Base-by-base conservation (phyloP, 2,888 invertebrate species). In the Prostheceraeus crozeri region DNA sequence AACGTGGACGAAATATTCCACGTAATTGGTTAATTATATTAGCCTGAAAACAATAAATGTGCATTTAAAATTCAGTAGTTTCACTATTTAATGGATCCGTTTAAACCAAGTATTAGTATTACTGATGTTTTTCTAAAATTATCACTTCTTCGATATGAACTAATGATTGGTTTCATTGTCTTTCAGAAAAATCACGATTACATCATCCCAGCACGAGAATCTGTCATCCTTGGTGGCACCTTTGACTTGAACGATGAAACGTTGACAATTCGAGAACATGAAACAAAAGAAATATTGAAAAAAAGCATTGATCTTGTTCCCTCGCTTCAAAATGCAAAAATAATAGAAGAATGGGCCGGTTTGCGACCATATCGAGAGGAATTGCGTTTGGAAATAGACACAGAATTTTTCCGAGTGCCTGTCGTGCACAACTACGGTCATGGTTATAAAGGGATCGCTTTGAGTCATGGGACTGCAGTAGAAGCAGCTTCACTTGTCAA, bases 391-490 rank as follows among this genome's bases (percentile, higher is more conserved):
- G 56, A 55, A 14, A 40, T 45, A 16, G 16, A 45, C 11, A 45
- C 45, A 33, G 33, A 33, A 33, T n/a, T 33, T 14, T 25, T 25
- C 4, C 8, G 3, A 31, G 14, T 46, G 3, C 81, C 82, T 77
- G 79, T 89, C 28, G 83, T 90, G 3, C 90, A 91, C 72, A 87
- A 89, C 74, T 90, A 90, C 71, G 90, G 90, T 0, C 90, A 90
- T 71, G 89, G 89, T 0, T 89, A 88, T 0, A 89, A 89, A 71
- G 90, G 90, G 0, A 85, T 90, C 0, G 86, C 85, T 64, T 83
- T 86, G 28, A 85, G 87, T 1, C 89, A 89, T 1, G 89, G 89
- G 6, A 88, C 89, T 0, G 83, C 86, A 0, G 79, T 82, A 62
- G 80, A 86, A 68, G 86, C 87, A 0, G 83, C 86, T 0, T 71